Evolutionary conservation across 1,140 invertebrate genomes (phyloP).

Genomic region (Mizuhopecten yessoensis): DNA sequence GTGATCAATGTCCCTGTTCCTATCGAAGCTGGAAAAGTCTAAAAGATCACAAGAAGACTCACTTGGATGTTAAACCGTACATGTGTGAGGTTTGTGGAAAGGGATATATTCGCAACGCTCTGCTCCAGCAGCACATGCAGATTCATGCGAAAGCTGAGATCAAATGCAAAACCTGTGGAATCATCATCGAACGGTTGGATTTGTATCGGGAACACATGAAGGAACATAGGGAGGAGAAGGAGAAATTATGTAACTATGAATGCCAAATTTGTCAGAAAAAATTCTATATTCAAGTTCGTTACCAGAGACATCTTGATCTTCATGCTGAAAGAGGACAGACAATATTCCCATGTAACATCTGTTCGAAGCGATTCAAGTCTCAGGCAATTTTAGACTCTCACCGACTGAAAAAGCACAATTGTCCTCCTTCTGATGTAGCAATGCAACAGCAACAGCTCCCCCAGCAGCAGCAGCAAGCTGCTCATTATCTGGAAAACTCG

Average conservation of each 20-base stretch:
- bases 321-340: not conserved
- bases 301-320: not conserved
- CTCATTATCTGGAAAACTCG: not conserved
- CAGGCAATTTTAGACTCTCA: not conserved
- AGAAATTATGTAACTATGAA: not conserved
- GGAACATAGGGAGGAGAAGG: not conserved
- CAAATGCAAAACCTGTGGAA: not conserved
- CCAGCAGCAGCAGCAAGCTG: not conserved
- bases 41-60: not conserved
- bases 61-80: not conserved
- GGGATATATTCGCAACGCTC: slow-evolving; percentile 1
- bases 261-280: slow-evolving; percentile 26
- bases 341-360: not conserved
- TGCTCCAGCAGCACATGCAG: slow-evolving; percentile 14
- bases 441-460: not conserved
- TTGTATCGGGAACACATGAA: slow-evolving; percentile 24
- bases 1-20: slow-evolving; percentile 89
- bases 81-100: not conserved
- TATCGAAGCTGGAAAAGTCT: slow-evolving; percentile 38
- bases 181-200: not conserved
- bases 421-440: not conserved
- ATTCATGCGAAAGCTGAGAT: slow-evolving; percentile 30
- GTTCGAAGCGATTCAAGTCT: not conserved
- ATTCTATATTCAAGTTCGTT: slow-evolving; percentile 22
- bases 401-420: not conserved